A percentile compares a stretch with the other conserved stretches of the same genome.
These are phyloP conservation scores for Eutolmus rufibarbis DNA, from an alignment of 2,888 invertebrate species.

Conservation along the genomic window DNA sequence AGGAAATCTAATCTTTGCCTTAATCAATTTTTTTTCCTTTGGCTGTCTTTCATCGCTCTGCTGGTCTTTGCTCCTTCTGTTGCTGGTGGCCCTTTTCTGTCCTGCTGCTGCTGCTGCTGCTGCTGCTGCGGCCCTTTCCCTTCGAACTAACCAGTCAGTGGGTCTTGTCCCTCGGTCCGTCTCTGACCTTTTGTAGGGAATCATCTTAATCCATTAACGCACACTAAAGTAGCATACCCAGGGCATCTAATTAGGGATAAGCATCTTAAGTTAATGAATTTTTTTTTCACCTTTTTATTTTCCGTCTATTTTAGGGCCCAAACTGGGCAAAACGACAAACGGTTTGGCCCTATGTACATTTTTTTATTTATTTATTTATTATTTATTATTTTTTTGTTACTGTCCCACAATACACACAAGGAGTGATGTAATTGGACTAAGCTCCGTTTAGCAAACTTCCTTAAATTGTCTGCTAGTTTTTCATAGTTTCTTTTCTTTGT, in stretches of 20 bases:
- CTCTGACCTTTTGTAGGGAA: conserved; percentile 13
- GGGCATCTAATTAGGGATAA: conserved; percentile 44
- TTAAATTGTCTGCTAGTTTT: neutral
- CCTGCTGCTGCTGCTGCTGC: neutral
- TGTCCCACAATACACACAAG: neutral
- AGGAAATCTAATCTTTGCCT: conserved; percentile 12
- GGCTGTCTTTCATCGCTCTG: neutral
- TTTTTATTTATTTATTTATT: neutral
- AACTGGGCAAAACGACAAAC: neutral
- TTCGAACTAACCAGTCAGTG: neutral
- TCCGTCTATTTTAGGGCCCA: neutral
- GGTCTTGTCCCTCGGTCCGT: neutral
- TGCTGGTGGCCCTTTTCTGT: neutral
- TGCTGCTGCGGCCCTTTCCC: neutral
- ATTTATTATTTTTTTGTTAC: neutral
- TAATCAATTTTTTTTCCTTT: neutral
- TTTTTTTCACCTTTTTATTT: neutral
- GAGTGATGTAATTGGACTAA: neutral
- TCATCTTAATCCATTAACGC: conserved; percentile 37
- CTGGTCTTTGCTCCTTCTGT: neutral
- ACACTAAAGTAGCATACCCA: conserved; percentile 9
- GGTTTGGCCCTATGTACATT: neutral
- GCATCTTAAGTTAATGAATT: conserved; percentile 45
- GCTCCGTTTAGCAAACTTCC: neutral
- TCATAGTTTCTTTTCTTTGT: neutral